phyloP scores from a whole-genome alignment of 1,140 invertebrate genomes.

The Micrasema minimum region DNA sequence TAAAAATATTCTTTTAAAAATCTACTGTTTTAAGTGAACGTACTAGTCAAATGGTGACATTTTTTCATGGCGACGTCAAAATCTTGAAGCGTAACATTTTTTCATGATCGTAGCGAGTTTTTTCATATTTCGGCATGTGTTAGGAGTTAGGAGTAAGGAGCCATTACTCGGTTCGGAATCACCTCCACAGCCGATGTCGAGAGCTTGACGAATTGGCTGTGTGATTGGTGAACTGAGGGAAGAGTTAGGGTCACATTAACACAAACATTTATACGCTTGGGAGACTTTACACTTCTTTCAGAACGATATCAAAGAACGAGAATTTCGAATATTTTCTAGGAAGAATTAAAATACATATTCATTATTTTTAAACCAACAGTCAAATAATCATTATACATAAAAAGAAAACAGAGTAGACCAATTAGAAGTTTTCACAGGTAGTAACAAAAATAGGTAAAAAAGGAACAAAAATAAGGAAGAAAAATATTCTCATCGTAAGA shows the following conservation, averaged over 20 bases:
- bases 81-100: conserved; percentile 16
- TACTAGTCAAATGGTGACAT: conserved; percentile 11
- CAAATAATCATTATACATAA: no score
- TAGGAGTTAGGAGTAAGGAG: background rate
- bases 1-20: no score
- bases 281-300: conserved; percentile 17
- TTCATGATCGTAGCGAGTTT: background rate
- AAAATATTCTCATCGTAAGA: no score
- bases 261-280: conserved; percentile 12
- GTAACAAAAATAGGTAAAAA: no score
- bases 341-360: no score
- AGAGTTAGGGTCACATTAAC: conserved; percentile 2
- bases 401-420: no score
- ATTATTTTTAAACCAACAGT: no score
- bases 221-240: conserved; percentile 2
- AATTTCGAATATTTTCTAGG: no score
- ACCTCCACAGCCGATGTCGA: conserved; percentile 15
- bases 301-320: conserved; percentile 11
- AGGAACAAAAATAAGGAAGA: no score
- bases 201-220: conserved; percentile 29
- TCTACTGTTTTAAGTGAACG: no score
- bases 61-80: conserved; percentile 28
- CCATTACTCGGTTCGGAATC: background rate
- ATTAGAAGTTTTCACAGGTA: no score
- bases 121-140: no score